phyloP scores from a whole-genome alignment of 2,888 invertebrate species.

The Andricus quercusramuli region DNA sequence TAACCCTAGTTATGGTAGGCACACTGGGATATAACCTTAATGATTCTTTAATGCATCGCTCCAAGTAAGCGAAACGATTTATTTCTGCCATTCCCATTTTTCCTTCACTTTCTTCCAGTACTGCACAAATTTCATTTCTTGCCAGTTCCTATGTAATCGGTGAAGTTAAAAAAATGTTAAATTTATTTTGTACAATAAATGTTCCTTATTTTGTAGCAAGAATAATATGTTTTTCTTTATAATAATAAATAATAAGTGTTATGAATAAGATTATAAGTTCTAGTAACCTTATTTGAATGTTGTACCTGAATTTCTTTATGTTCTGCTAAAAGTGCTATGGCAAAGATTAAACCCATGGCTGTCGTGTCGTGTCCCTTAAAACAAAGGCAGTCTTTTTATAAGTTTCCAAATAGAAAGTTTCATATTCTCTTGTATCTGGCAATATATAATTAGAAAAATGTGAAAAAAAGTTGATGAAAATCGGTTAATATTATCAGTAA shows the following conservation, averaged over 20 bases:
- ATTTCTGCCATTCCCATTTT: slow-evolving; percentile 81
- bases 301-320: slow-evolving; percentile 76
- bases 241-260: neutral
- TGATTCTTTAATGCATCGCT: slow-evolving; percentile 86
- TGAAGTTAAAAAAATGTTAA: neutral
- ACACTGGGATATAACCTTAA: slow-evolving; percentile 85
- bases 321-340: slow-evolving; percentile 80
- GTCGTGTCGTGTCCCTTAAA: slow-evolving; percentile 84
- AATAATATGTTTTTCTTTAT: neutral
- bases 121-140: slow-evolving; percentile 70
- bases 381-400: neutral
- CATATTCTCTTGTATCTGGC: too few species aligned
- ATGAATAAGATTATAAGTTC: neutral
- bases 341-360: slow-evolving; percentile 80
- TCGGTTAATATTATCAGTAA: too few species aligned
- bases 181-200: neutral
- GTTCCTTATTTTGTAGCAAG: neutral
- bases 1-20: slow-evolving; percentile 82
- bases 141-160: slow-evolving; percentile 52
- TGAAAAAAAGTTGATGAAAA: too few species aligned
- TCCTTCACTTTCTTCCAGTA: slow-evolving; percentile 79
- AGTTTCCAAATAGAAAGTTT: too few species aligned
- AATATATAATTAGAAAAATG: too few species aligned
- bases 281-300: neutral
- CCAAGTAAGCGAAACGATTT: slow-evolving; percentile 84